Conservation (phyloP, 2,113 vertebrate species). For the Laticauda laticaudata region DNA sequence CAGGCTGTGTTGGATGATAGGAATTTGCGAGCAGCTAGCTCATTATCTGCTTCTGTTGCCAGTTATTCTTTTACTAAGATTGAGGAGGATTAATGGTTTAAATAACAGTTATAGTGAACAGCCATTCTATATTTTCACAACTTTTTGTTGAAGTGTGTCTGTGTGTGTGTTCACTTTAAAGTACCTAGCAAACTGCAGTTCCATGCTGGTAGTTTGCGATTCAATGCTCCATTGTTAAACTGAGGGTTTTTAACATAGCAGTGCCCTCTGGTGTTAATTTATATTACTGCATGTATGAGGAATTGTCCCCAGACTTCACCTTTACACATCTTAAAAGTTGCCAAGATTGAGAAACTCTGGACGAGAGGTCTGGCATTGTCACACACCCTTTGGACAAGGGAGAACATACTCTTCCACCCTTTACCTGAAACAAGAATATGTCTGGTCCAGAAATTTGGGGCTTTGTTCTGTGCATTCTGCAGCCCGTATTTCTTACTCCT, state of each 20-base stretch:
- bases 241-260: not conserved
- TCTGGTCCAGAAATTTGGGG: not conserved
- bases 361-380: not conserved
- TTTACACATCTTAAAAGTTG: not conserved
- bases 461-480: not conserved
- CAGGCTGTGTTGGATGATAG: not conserved
- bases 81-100: not conserved
- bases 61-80: not conserved
- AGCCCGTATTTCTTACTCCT: not conserved
- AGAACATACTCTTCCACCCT: not conserved
- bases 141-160: not conserved
- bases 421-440: not conserved
- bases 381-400: not conserved
- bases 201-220: not conserved
- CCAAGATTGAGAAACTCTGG: not conserved
- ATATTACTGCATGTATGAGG: not conserved
- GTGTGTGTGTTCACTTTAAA: not conserved
- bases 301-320: not conserved
- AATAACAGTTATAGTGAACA: not conserved
- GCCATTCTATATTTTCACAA: not conserved
- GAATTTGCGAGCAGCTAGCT: not conserved
- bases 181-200: not conserved
- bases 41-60: not conserved
- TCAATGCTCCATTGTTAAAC: not conserved
- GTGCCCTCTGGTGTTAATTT: not conserved